phyloP scores from a whole-genome alignment of 2,113 vertebrate genomes.

The human (Homo sapiens) region DNA sequence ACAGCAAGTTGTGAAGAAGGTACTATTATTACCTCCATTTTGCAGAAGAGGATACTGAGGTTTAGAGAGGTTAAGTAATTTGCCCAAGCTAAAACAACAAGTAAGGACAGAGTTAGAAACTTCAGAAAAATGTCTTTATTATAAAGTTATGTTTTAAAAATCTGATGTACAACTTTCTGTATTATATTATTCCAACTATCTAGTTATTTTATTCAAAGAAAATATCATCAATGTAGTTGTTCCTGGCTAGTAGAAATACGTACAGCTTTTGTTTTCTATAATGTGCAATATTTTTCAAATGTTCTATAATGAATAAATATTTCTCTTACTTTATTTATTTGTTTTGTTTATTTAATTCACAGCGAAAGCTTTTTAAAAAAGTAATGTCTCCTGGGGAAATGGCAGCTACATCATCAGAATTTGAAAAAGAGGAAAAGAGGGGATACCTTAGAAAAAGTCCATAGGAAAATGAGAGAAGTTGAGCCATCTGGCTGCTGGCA shows the following conservation, averaged over 20 bases:
- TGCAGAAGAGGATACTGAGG: neutral
- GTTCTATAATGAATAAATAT: neutral
- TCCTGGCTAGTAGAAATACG: neutral
- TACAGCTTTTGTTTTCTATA: neutral
- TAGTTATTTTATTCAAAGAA: neutral
- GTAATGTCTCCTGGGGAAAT: neutral
- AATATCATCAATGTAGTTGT: neutral
- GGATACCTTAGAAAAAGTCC: neutral
- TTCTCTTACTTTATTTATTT: neutral
- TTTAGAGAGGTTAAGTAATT: neutral
- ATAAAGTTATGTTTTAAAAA: neutral
- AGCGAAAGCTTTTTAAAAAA: neutral
- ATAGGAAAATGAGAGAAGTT: neutral
- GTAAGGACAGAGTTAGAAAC: neutral
- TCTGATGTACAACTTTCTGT: neutral
- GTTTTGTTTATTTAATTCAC: neutral
- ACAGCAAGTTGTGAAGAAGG: neutral
- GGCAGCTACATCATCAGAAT: neutral
- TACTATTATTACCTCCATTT: neutral
- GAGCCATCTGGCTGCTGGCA: neutral
- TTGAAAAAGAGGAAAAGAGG: neutral
- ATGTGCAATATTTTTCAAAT: constrained; percentile 13
- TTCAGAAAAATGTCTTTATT: neutral
- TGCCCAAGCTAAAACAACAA: neutral
- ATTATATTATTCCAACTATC: neutral